Conservation (phyloP, 2,113 vertebrate species). For the Datnioides undecimradiatus region DNA sequence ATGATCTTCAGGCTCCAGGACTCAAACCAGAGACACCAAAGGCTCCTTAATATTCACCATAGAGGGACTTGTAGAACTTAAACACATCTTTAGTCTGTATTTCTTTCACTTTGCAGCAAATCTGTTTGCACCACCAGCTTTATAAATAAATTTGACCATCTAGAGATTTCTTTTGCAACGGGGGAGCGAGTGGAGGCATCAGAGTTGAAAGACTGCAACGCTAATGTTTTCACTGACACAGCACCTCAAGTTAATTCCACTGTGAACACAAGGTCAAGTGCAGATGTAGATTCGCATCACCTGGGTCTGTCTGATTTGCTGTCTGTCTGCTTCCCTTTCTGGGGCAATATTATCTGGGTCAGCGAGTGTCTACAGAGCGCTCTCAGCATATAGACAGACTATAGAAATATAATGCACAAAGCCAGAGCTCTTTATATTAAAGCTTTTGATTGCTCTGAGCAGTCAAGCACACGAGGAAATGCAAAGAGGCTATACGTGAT, state of each 20-base stretch:
- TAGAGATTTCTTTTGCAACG: not conserved
- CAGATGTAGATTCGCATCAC: constrained; percentile 4
- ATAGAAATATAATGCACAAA: constrained; percentile 4
- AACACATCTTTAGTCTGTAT: constrained; percentile 5
- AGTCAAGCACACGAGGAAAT: constrained; percentile 28
- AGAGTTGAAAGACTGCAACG: not conserved
- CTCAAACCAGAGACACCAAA: not conserved
- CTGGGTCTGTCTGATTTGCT: not conserved
- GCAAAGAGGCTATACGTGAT: constrained; percentile 50
- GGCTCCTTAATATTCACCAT: not conserved
- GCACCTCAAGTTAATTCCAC: not conserved
- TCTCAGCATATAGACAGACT: not conserved
- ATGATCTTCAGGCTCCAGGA: not conserved
- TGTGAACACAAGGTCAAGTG: constrained; percentile 4
- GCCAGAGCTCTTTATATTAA: not conserved
- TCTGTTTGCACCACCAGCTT: not conserved
- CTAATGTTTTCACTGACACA: constrained; percentile 14
- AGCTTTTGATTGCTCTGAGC: not conserved
- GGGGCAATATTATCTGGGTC: not conserved
- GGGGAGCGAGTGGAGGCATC: not conserved
- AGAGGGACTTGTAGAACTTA: too few relatives aligned
- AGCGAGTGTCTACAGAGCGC: not conserved
- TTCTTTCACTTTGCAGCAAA: constrained; percentile 5
- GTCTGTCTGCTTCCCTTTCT: not conserved
- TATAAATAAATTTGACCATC: constrained; percentile 21